A percentile compares a stretch with the other conserved stretches of the same genome.
Evolutionary conservation across 2,888 invertebrate genomes (phyloP).

Genomic region (Aleiodes testaceus): DNA sequence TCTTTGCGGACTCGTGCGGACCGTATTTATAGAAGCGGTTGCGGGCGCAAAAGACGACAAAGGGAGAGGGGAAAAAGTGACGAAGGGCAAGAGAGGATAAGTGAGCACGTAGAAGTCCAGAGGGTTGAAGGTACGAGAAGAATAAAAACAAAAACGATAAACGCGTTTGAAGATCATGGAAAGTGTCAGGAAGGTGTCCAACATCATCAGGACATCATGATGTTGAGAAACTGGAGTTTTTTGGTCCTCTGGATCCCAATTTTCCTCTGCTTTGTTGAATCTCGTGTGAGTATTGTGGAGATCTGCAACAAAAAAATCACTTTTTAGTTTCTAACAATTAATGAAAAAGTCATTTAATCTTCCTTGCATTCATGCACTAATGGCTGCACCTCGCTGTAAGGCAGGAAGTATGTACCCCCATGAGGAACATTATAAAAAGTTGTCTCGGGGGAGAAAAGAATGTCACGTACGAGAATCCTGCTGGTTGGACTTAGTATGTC

Average conservation of each 20-base stretch:
- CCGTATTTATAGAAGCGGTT: slow-evolving; percentile 64
- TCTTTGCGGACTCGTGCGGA: slow-evolving; percentile 59
- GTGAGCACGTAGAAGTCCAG: neutral
- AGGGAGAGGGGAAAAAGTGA: slow-evolving; percentile 11
- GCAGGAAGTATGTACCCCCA: slow-evolving; percentile 61
- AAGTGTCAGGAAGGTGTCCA: slow-evolving; percentile 47
- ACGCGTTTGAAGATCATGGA: slow-evolving; percentile 41
- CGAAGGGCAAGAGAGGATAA: neutral
- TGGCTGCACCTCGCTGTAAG: slow-evolving; percentile 52
- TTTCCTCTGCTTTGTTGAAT: neutral
- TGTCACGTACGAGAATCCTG: slow-evolving; percentile 45
- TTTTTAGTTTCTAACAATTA: no score
- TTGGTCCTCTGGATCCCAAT: slow-evolving; percentile 11
- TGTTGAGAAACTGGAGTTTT: neutral
- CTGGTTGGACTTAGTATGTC: slow-evolving; percentile 41
- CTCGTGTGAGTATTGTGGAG: slow-evolving; percentile 9
- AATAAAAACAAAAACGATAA: slow-evolving; percentile 32
- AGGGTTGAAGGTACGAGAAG: neutral
- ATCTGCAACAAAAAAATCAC: no score
- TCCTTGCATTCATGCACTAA: neutral
- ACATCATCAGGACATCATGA: slow-evolving; percentile 45
- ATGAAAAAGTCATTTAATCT: neutral
- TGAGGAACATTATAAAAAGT: slow-evolving; percentile 56
- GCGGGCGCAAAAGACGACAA: slow-evolving; percentile 35
- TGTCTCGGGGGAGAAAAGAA: slow-evolving; percentile 49